phyloP scores from a whole-genome alignment of 2,888 invertebrate genomes.

The Reticulitermes lucifugus region DNA sequence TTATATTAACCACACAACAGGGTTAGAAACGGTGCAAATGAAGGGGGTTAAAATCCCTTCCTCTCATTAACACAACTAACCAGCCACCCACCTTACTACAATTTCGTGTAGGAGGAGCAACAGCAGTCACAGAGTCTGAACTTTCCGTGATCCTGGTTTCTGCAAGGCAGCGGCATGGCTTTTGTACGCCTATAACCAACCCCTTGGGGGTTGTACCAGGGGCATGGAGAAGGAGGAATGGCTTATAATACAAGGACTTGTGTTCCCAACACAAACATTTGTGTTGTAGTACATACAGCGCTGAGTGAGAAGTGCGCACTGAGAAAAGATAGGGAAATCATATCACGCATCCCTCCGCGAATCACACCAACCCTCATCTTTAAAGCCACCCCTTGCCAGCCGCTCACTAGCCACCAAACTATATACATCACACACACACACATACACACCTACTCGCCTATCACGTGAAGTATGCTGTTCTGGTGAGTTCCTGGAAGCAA shows the following conservation, averaged over 20 bases:
- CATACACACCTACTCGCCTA: not conserved
- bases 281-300: not conserved
- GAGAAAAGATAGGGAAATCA: conserved; percentile 22
- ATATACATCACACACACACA: conserved; percentile 4
- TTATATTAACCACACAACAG: conserved; percentile 42
- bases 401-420: conserved; percentile 19
- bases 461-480: conserved; percentile 34
- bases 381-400: not conserved
- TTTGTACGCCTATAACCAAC: conserved; percentile 25
- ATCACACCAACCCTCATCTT: conserved; percentile 11
- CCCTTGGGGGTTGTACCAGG: conserved; percentile 6
- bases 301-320: not conserved
- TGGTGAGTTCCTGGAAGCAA: conserved; percentile 10
- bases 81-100: conserved; percentile 18
- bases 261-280: not conserved
- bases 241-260: not conserved
- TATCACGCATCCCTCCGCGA: conserved; percentile 16
- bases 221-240: not conserved
- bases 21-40: conserved; percentile 32
- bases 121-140: conserved; percentile 7
- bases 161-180: conserved; percentile 7
- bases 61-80: conserved; percentile 40
- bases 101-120: not conserved
- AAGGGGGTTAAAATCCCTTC: conserved; percentile 36
- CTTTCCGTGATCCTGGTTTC: not conserved